Evolutionary conservation across 2,888 invertebrate species (phyloP), one percentile per base, ranked within the genome.

Genomic region (Caradrina clavipalpis): DNA sequence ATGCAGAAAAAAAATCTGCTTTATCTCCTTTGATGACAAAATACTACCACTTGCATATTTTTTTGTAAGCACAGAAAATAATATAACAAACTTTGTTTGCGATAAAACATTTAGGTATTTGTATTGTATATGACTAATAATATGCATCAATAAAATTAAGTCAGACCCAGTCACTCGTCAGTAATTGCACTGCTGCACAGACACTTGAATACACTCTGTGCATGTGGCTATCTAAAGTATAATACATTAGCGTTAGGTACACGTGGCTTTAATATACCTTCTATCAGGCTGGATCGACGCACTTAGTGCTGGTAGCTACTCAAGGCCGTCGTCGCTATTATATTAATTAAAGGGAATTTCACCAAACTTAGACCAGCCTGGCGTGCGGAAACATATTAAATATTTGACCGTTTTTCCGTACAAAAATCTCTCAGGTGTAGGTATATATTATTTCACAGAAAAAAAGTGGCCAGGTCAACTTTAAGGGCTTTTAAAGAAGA

Each of bases 171-270:
- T 45, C 10, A 15, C 42, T 13, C 11, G 2, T 45, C 45, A 45
- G 17, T 45, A 45, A 45, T 45, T 45, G 45, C 45, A 45, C 45
- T 45, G 45, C 17, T 45, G 45, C 21, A 47, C 53, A 73, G 11
- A 59, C 73, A 78, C 78, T 78, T 62, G 62, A 76, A 73, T 35
- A 57, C 72, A 59, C 65, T 66, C 26, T 54, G 45, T 59, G 58
- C 45, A 35, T 22, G 39, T 47, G 51, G 59, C 63, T 77, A 79
- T 77, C 69, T 77, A 61, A 69, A 79, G 69, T 73, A 78, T 35
- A 42, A 21, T 63, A 78, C 73, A 73, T 76, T 78, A 73, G 55
- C 49, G 49, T 62, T 57, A 17, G 45, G 45, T 17, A 55, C 76
- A 76, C 56, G 66, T 66, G 78, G 73, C 65, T 47, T 11, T 59